phyloP scores from a whole-genome alignment of 1,140 invertebrate species.

The Spodoptera frugiperda region DNA sequence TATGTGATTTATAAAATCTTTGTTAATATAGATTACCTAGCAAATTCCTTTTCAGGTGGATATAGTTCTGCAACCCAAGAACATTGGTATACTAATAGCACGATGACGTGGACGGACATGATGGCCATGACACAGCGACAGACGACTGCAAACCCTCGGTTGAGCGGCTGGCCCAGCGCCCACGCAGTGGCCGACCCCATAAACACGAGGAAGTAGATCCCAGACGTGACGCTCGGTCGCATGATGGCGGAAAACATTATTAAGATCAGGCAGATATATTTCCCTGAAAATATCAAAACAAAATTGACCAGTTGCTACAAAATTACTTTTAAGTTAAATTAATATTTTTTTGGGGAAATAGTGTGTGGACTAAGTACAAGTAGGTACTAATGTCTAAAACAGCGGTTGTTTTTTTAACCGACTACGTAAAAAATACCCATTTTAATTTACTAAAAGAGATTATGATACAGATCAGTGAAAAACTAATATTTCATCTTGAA shows the following conservation, averaged over 20 bases:
- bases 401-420: too few species aligned
- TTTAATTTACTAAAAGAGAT: too few species aligned
- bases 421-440: too few species aligned
- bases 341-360: neutral
- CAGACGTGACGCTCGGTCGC: conserved; percentile 92
- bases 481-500: neutral
- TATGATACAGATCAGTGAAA: too few species aligned
- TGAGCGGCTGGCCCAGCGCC: conserved; percentile 92
- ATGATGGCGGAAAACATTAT: conserved; percentile 93
- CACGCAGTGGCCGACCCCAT: conserved; percentile 95
- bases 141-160: conserved; percentile 90
- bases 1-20: too few species aligned
- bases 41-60: conserved; percentile 89
- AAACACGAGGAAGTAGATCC: conserved; percentile 95
- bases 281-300: conserved; percentile 85
- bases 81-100: conserved; percentile 95
- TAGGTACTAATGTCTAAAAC: too few species aligned
- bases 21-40: conserved; percentile 84
- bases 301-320: conserved; percentile 34
- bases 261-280: conserved; percentile 90
- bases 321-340: neutral
- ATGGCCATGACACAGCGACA: conserved; percentile 91
- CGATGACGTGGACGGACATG: conserved; percentile 91
- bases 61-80: conserved; percentile 92
- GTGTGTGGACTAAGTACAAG: too few species aligned